Percentiles rank a stretch among this genome's conserved stretches.
Conservation (phyloP, 2,797 vertebrate genomes). For the Rhynchotus rufescens region DNA sequence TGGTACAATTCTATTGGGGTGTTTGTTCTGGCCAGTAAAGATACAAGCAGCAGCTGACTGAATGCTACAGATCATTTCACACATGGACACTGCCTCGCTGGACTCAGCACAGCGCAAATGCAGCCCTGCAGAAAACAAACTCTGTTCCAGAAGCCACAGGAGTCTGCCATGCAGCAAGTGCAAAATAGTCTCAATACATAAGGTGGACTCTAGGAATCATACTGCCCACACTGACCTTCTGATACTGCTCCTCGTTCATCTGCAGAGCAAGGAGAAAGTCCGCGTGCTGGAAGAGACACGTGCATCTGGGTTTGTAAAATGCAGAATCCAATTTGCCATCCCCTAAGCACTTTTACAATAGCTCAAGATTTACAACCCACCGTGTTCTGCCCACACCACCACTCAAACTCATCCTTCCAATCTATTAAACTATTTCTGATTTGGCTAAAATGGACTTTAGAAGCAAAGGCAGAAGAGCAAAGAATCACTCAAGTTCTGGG, state of each 20-base stretch:
- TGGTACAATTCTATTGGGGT: not conserved
- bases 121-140: not conserved
- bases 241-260: slow-evolving; percentile 98
- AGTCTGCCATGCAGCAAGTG: not conserved
- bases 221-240: slow-evolving; percentile 84
- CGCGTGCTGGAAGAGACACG: slow-evolving; percentile 85
- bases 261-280: slow-evolving; percentile 96
- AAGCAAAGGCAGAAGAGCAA: slow-evolving; percentile 55
- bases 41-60: not conserved
- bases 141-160: not conserved
- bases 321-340: not conserved
- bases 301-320: slow-evolving; percentile 1
- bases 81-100: slow-evolving; percentile 40
- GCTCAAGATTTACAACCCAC: not conserved
- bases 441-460: slow-evolving; percentile 63
- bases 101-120: not conserved
- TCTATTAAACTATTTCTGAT: slow-evolving; percentile 60
- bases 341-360: not conserved
- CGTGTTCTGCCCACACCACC: slow-evolving; percentile 13
- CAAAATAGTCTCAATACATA: not conserved
- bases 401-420: slow-evolving; percentile 34
- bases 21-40: slow-evolving; percentile 14
- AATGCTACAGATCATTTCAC: slow-evolving; percentile 29
- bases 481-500: not conserved
- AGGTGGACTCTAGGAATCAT: not conserved